These are phyloP conservation scores for Andinoacara biseriatus DNA, from an alignment of 2,113 vertebrate species.

Conservation along the genomic window DNA sequence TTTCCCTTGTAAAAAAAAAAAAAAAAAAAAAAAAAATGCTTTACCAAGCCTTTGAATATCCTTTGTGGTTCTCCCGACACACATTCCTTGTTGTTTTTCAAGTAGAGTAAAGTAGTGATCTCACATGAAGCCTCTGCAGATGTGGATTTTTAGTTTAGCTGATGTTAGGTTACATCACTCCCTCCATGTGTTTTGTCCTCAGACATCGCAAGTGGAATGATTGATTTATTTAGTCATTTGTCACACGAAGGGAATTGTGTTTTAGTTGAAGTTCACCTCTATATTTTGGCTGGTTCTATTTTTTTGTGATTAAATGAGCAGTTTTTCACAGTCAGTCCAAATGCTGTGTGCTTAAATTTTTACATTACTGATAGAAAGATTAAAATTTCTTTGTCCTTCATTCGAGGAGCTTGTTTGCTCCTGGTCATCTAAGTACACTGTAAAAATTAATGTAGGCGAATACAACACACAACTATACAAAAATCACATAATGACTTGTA, in stretches of 20 bases:
- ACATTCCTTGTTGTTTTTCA: conserved; percentile 61
- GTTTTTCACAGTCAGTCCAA: neutral
- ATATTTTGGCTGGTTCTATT: neutral
- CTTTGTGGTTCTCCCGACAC: conserved; percentile 52
- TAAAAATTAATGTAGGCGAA: neutral
- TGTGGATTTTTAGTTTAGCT: conserved; percentile 58
- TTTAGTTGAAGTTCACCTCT: conserved; percentile 16
- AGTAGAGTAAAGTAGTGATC: conserved; percentile 39
- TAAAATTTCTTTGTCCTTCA: neutral
- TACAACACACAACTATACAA: neutral
- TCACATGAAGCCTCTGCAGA: conserved; percentile 57
- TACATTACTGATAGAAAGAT: neutral
- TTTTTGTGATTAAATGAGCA: conserved; percentile 6
- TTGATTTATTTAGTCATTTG: conserved; percentile 4
- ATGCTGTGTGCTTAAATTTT: neutral
- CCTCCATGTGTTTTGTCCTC: conserved; percentile 35
- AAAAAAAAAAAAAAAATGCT: conserved; percentile 7
- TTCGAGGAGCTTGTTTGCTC: neutral
- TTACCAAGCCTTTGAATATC: conserved; percentile 48
- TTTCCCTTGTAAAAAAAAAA: too few relatives aligned
- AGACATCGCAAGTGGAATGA: conserved; percentile 49
- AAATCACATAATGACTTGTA: neutral
- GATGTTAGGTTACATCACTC: conserved; percentile 62
- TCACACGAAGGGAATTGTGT: conserved; percentile 7
- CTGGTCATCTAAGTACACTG: neutral